Evolutionary conservation across 2,113 vertebrate genomes (phyloP), one percentile per base, ranked within the genome.

Genomic region (Passer domesticus): DNA sequence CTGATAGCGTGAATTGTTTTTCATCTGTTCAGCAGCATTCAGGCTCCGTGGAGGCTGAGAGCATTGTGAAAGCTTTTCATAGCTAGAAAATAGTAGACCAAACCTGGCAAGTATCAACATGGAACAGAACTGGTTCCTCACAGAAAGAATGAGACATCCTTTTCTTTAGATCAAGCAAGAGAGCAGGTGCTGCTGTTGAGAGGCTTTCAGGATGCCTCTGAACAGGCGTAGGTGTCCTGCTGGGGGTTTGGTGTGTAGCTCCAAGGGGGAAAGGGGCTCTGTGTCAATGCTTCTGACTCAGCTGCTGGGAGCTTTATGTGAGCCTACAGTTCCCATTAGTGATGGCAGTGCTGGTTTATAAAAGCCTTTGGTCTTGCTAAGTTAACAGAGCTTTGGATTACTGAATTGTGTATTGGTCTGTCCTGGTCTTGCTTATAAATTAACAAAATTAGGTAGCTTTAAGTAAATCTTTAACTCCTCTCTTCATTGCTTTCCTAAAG

Each of bases 1-100:
- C 22, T 22, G 76, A 92, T 95, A 80, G 67, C 3, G 0, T 94
- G 94, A 95, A 58, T 95, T 96, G 59, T 90, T 96, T 96, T 96
- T 95, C 96, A 86, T 86, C 37, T 83, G 67, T 92, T 95, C 93
- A 95, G 94, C 93, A 95, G 53, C 68, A 83, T 74, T 89, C 63
- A 72, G 87, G n/a, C 91, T 92, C 87, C 7, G 0, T 75, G 55
- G 55, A 88, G 67, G 75, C 94, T 90, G 72, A 77, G 43, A 83
- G 82, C 85, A 23, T 23, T 79, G 24, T 72, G 63, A 94, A 92
- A 96, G 94, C 67, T 93, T 92, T 92, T 75, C 39, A 6, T 83
- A 58, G 69, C 82, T 58, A 75, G 47, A 95, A 77, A 87, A 80
- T 55, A 37, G 58, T 58, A 88, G 79, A 73, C 63, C 72, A 90